Base-by-base conservation (phyloP, 2,113 vertebrate species). In the Nyctibius bracteatus region DNA sequence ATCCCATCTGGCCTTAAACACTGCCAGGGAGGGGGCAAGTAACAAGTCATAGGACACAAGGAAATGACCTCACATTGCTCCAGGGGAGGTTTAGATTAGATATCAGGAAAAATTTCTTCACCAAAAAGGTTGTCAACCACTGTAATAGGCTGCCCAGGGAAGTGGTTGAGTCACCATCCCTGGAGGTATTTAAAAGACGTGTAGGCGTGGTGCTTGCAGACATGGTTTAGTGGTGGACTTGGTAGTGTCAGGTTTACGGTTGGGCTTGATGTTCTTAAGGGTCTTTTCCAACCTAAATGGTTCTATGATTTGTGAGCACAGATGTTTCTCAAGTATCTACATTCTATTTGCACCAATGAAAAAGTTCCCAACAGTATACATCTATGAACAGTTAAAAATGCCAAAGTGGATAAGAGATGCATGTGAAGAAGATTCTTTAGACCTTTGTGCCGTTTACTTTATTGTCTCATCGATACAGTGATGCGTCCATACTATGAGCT, bases 41-140 rank as follows among this genome's bases (percentile, higher is more conserved):
- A 72, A 5, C 52, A 66, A 27, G 21, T 3, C 5, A 59, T 16
- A 66, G 39, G 18, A 52, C 7, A 8, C 25, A 25, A 88, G 11
- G 11, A 43, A 67, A 67, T 30, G 12, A 11, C 13, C 10, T 43
- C 14, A 24, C 5, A 14, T 37, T 79, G 25, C 0, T 0, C 5
- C 8, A 37, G 14, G 6, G 17, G 12, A 39, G 11, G 11, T 62
- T 73, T 80, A 37, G 31, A 23, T 18, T 49, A 12, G 55, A 37
- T 49, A n/a, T n/a, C 49, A 63, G 30, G 41, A 79, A 67, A 61
- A 49, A 54, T 2, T 55, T 44, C 19, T 49, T 49, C 35, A 74
- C 19, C 4, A 5, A 31, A 31, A 39, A 17, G 28, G 5, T 88
- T 59, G 2, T 41, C 39, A 55, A 80, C 17, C 47, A 30, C 2